phyloP scores from a whole-genome alignment of 2,797 vertebrate genomes.

The Chaetophractus vellerosus region DNA sequence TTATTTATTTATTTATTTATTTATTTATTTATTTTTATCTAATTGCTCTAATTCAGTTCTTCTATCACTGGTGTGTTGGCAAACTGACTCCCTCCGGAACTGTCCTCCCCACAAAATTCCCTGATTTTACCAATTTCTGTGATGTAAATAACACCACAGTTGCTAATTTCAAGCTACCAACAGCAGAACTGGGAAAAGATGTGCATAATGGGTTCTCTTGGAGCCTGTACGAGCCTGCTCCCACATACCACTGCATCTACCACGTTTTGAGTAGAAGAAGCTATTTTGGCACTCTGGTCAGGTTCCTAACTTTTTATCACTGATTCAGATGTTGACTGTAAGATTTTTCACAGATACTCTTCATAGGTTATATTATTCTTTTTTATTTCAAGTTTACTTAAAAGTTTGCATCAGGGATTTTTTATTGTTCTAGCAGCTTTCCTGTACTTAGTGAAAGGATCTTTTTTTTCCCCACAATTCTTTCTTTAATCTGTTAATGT shows the following conservation, averaged over 20 bases:
- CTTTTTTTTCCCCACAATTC: neutral
- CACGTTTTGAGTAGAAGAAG: neutral
- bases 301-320: neutral
- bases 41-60: neutral
- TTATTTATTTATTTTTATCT: slow-evolving; percentile 18
- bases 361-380: neutral
- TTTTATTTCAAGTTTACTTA: neutral
- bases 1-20: too few species aligned
- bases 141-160: neutral
- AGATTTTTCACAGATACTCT: too few species aligned
- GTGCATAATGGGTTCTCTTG: neutral
- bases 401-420: neutral
- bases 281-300: neutral
- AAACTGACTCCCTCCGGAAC: neutral
- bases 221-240: too few species aligned
- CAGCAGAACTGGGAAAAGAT: neutral
- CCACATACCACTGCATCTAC: too few species aligned
- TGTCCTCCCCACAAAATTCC: neutral
- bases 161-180: neutral
- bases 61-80: neutral
- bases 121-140: neutral
- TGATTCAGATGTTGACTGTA: neutral
- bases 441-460: neutral
- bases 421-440: neutral
- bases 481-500: neutral